phyloP scores from a whole-genome alignment of 2,888 invertebrate genomes.

The Plagodis pulveraria region DNA sequence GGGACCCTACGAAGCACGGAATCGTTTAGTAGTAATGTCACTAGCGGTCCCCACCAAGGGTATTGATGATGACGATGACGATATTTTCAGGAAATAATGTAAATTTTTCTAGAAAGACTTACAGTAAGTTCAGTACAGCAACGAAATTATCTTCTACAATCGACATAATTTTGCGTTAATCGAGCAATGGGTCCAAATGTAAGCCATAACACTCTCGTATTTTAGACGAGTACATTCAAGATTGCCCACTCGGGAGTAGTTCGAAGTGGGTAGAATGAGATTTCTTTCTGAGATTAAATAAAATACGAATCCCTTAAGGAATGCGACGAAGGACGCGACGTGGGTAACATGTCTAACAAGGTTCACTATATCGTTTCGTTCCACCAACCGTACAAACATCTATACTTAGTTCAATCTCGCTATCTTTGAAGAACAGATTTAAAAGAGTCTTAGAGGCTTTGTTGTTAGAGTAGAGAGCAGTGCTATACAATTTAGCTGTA shows the following conservation, averaged over 20 bases:
- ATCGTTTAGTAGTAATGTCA: too few relatives aligned
- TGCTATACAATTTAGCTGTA: too few relatives aligned
- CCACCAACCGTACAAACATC: constrained; percentile 15
- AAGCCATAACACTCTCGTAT: background rate
- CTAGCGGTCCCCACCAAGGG: too few relatives aligned
- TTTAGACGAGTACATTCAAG: constrained; percentile 8
- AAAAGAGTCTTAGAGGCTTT: background rate
- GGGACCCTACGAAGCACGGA: too few relatives aligned
- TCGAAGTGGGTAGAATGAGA: constrained; percentile 9
- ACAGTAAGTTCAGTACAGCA: too few relatives aligned
- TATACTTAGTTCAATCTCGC: constrained; percentile 3
- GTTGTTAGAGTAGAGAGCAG: too few relatives aligned
- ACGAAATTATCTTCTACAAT: too few relatives aligned
- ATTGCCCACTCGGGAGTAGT: constrained; percentile 6
- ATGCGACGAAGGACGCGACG: constrained; percentile 18
- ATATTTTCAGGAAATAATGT: too few relatives aligned
- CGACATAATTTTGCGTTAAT: too few relatives aligned
- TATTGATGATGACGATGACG: too few relatives aligned
- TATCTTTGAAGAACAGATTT: constrained; percentile 8
- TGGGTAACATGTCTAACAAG: constrained; percentile 24
- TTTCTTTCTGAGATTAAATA: constrained; percentile 25
- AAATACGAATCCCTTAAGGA: constrained; percentile 28
- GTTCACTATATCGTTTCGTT: constrained; percentile 3
- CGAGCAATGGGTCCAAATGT: background rate
- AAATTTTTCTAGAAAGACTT: too few relatives aligned